These are phyloP conservation scores for Clupea harengus DNA, from an alignment of 2,113 vertebrate genomes.

Conservation along the genomic window DNA sequence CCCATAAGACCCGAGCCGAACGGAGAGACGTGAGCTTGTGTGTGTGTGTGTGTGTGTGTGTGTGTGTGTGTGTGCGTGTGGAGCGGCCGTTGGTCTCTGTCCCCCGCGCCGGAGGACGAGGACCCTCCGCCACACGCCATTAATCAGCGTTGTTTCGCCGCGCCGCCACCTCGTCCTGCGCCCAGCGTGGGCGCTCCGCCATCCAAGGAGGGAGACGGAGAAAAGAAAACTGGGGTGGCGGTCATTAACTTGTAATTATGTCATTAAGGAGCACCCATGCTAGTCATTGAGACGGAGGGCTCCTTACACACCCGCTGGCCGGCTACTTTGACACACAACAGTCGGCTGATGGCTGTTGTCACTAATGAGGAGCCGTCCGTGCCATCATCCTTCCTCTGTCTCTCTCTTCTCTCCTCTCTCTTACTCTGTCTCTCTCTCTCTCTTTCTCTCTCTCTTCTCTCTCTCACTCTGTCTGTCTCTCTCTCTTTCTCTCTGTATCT, in stretches of 20 bases:
- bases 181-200: slow-evolving; percentile 57
- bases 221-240: slow-evolving; percentile 61
- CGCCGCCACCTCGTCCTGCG: slow-evolving; percentile 43
- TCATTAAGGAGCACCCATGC: slow-evolving; percentile 60
- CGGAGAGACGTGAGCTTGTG: too few relatives aligned
- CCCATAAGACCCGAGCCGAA: too few relatives aligned
- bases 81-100: slow-evolving; percentile 27
- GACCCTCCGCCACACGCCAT: slow-evolving; percentile 35
- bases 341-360: slow-evolving; percentile 41
- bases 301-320: slow-evolving; percentile 33
- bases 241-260: slow-evolving; percentile 72
- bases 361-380: slow-evolving; percentile 38
- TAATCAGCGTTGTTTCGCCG: slow-evolving; percentile 37
- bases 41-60: background rate
- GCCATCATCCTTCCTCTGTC: background rate
- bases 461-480: background rate
- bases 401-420: background rate
- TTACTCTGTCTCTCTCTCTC: background rate
- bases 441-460: background rate
- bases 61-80: background rate
- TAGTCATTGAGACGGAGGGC: slow-evolving; percentile 45
- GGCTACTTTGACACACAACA: slow-evolving; percentile 31
- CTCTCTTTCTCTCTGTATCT: background rate
- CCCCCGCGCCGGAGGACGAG: slow-evolving; percentile 29
- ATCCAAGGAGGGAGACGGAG: slow-evolving; percentile 30